Percentiles rank a stretch among this genome's conserved stretches.
These are phyloP conservation scores for Trididemnum miniatum DNA, from an alignment of 23 tunicate species.

Conservation along the genomic window DNA sequence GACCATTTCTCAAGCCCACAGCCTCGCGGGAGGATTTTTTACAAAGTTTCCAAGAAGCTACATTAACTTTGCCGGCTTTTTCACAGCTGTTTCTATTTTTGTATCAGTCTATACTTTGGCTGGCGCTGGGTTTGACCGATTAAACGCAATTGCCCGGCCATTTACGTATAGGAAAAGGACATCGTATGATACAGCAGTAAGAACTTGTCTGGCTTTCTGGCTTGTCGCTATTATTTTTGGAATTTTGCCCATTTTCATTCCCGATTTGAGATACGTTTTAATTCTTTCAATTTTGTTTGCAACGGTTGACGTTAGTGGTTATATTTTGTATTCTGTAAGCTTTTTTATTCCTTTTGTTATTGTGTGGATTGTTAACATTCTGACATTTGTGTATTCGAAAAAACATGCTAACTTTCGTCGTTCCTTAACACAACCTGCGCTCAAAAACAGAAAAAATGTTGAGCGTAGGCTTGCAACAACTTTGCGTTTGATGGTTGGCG, in stretches of 20 bases:
- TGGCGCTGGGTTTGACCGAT: conserved; percentile 51
- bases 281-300: conserved; percentile 27
- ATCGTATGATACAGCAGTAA: conserved; percentile 20
- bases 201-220: conserved; percentile 36
- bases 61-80: conserved; percentile 37
- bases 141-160: conserved; percentile 44
- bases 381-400: conserved; percentile 23
- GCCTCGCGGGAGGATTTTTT: conserved; percentile 22
- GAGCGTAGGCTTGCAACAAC: conserved; percentile 45
- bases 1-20: neutral
- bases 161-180: conserved; percentile 28
- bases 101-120: conserved; percentile 48
- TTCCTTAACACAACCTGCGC: neutral
- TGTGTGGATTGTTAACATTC: conserved; percentile 37
- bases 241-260: conserved; percentile 28
- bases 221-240: conserved; percentile 25
- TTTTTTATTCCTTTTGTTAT: conserved; percentile 42
- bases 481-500: conserved; percentile 47
- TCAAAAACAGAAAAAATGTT: conserved; percentile 3
- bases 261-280: conserved; percentile 11
- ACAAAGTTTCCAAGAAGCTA: conserved; percentile 11
- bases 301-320: neutral
- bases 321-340: conserved; percentile 16
- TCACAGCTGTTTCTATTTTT: conserved; percentile 45
- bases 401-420: conserved; percentile 27